These are phyloP conservation scores for Saimiri boliviensis DNA, from an alignment of 2,113 vertebrate species.

Conservation along the genomic window DNA sequence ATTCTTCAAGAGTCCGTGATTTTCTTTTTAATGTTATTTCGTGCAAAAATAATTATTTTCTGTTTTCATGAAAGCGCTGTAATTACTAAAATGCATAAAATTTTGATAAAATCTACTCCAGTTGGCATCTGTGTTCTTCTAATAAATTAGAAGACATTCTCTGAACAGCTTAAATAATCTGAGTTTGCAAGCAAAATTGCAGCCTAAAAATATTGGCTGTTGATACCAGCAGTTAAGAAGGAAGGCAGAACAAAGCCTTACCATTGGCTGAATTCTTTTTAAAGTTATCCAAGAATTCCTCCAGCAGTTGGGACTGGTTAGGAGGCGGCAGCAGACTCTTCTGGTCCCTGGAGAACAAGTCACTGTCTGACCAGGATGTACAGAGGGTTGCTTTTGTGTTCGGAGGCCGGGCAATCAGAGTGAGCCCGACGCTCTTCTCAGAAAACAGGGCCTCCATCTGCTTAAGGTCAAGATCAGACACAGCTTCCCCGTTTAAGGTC, in stretches of 20 bases:
- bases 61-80: conserved; percentile 49
- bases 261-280: conserved; percentile 90
- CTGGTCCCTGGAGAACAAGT: conserved; percentile 72
- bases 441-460: conserved; percentile 94
- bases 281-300: conserved; percentile 89
- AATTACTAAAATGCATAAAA: conserved; percentile 32
- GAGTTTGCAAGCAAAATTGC: not conserved
- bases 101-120: conserved; percentile 20
- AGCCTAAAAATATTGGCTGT: not conserved
- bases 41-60: conserved; percentile 50
- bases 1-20: not conserved
- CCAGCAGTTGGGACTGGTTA: conserved; percentile 84
- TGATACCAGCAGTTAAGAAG: not conserved
- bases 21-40: conserved; percentile 43
- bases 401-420: conserved; percentile 81
- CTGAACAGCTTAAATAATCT: not conserved
- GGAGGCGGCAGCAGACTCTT: conserved; percentile 77
- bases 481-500: conserved; percentile 90
- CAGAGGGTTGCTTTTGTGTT: conserved; percentile 70
- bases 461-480: conserved; percentile 89
- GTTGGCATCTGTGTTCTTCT: conserved; percentile 19
- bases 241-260: conserved; percentile 73
- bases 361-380: conserved; percentile 76
- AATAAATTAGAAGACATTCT: not conserved
- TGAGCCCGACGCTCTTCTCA: conserved; percentile 88